Evolutionary conservation across 2,888 invertebrate genomes (phyloP).

Genomic region (Tachystola acroxantha): DNA sequence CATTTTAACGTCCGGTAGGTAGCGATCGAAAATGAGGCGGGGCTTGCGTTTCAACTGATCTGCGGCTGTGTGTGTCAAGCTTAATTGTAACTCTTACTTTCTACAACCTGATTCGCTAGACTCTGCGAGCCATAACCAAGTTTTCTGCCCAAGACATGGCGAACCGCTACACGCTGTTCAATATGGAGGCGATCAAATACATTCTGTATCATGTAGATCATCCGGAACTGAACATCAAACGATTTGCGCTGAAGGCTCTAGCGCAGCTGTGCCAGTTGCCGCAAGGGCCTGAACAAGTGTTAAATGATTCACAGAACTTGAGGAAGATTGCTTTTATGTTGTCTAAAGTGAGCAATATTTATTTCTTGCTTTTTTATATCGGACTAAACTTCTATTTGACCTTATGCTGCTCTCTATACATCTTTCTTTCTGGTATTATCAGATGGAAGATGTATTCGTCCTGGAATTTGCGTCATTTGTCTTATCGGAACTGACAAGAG

Average conservation of each 20-base stretch:
- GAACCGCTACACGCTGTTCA: constrained; percentile 49
- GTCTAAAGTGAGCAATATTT: constrained; percentile 36
- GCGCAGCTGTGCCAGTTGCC: constrained; percentile 71
- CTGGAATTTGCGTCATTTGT: constrained; percentile 74
- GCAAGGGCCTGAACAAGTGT: constrained; percentile 61
- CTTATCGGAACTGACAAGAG: constrained; percentile 66
- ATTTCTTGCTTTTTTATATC: neutral
- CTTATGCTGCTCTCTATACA: too few relatives aligned
- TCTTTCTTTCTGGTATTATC: too few relatives aligned
- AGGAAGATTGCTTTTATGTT: constrained; percentile 58
- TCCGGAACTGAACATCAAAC: constrained; percentile 51
- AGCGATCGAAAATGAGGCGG: too few relatives aligned
- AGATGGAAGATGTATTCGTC: constrained; percentile 71
- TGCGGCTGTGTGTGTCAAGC: too few relatives aligned
- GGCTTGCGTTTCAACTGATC: too few relatives aligned
- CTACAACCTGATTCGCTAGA: constrained; percentile 38
- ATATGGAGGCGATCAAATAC: constrained; percentile 48
- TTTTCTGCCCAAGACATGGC: constrained; percentile 58
- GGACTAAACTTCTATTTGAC: too few relatives aligned
- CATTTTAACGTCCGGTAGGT: too few relatives aligned
- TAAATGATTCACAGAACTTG: constrained; percentile 51
- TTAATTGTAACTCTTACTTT: too few relatives aligned
- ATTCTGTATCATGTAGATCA: constrained; percentile 59
- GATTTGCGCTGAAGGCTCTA: constrained; percentile 73
- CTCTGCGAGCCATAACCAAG: constrained; percentile 64